A percentile compares a stretch with the other conserved stretches of the same genome.
phyloP scores from a whole-genome alignment of 2,113 vertebrate genomes.

The Tragulus kanchil region DNA sequence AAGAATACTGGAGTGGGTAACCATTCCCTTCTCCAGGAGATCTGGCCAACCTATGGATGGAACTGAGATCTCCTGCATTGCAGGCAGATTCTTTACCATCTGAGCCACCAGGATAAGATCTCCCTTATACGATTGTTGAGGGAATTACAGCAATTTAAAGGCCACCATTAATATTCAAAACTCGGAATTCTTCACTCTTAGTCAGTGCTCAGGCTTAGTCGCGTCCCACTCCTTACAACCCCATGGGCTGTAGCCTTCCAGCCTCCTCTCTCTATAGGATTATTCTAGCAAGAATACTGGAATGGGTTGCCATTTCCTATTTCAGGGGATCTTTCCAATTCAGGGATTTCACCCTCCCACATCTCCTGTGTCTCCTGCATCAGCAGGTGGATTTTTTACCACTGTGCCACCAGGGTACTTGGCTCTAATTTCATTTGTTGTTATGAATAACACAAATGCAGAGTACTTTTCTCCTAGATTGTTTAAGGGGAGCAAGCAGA shows the following conservation, averaged over 20 bases:
- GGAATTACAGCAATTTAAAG: constrained; percentile 51
- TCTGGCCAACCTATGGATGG: too few relatives aligned
- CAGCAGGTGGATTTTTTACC: not conserved
- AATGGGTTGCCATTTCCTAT: not conserved
- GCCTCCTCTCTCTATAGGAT: not conserved
- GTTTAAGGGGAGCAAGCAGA: constrained; percentile 52
- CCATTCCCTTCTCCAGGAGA: too few relatives aligned
- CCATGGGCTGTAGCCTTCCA: not conserved
- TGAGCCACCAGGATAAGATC: not conserved
- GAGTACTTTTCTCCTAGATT: not conserved
- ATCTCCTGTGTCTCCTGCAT: not conserved
- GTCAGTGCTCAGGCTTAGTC: not conserved
- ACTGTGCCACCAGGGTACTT: not conserved
- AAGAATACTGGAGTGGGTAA: too few relatives aligned
- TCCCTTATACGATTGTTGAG: constrained; percentile 39
- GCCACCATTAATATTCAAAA: constrained; percentile 30
- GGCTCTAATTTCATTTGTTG: constrained; percentile 62
- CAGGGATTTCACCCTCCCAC: not conserved
- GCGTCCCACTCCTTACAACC: not conserved
- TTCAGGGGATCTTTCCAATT: not conserved
- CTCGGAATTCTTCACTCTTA: constrained; percentile 46
- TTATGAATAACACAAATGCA: constrained; percentile 12
- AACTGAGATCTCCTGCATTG: too few relatives aligned
- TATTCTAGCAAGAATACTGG: not conserved
- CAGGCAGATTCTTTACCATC: too few relatives aligned